These are phyloP conservation scores for Diadumene lineata DNA, from an alignment of 92 coral and sea anemone species.

Conservation along the genomic window DNA sequence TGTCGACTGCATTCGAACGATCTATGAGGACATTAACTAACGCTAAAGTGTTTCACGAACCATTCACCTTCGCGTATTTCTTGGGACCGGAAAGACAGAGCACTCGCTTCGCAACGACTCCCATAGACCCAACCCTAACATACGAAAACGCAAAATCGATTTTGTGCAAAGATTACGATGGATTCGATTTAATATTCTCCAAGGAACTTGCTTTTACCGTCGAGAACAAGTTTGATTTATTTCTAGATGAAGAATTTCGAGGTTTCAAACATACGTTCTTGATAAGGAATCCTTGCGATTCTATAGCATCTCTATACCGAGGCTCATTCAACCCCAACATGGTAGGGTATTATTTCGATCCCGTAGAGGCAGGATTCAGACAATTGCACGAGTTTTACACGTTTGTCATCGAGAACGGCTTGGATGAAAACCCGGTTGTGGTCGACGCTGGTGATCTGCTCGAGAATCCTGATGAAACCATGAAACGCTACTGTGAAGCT, in stretches of 20 bases:
- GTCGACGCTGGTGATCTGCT: conserved; percentile 54
- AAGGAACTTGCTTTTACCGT: conserved; percentile 48
- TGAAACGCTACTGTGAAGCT: conserved; percentile 44
- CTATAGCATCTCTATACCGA: conserved; percentile 5
- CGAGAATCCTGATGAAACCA: conserved; percentile 38
- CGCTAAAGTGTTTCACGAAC: conserved; percentile 33
- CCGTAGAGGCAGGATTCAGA: no score
- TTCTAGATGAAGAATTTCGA: conserved; percentile 30
- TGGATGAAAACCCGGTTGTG: conserved; percentile 26
- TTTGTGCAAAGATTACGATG: conserved; percentile 1
- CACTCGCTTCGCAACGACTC: conserved; percentile 8
- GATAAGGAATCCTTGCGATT: conserved; percentile 23
- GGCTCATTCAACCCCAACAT: conserved; percentile 20
- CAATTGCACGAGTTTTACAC: conserved; percentile 32
- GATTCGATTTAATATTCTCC: conserved; percentile 25
- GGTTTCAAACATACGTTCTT: conserved; percentile 37
- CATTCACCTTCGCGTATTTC: conserved; percentile 26
- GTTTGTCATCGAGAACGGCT: conserved; percentile 21
- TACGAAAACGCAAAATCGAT: conserved; percentile 28
- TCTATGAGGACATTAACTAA: conserved; percentile 35
- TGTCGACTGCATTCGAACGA: conserved; percentile 50
- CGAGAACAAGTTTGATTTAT: background rate
- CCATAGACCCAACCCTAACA: conserved; percentile 23
- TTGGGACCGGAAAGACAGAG: conserved; percentile 22
- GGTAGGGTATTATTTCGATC: conserved; percentile 26